phyloP scores from a whole-genome alignment of 2,113 vertebrate genomes.

The Pogonocichla stellata region DNA sequence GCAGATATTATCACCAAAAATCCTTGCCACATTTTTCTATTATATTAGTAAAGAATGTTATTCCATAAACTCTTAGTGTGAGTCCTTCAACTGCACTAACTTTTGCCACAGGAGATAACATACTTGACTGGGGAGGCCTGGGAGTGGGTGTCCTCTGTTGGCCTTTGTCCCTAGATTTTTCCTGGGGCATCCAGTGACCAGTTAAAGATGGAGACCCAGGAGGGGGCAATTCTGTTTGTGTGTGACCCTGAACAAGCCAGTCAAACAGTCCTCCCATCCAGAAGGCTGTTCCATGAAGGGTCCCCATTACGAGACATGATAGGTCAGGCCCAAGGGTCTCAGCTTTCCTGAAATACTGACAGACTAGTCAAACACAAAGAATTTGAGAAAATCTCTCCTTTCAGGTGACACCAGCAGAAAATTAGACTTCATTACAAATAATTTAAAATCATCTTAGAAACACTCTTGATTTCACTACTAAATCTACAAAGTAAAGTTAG shows the following conservation, averaged over 20 bases:
- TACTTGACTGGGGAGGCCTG: fast-evolving
- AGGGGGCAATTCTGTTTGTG: fast-evolving
- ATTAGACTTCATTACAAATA: neutral
- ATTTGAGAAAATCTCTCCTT: neutral
- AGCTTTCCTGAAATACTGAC: neutral
- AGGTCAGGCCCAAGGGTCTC: neutral
- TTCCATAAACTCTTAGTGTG: neutral
- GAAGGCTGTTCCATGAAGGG: neutral
- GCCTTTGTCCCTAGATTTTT: fast-evolving
- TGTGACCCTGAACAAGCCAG: neutral
- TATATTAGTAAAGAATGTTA: neutral
- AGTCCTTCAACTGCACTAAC: neutral
- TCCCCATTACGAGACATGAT: fast-evolving
- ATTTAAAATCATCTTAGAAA: neutral
- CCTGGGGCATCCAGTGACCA: neutral
- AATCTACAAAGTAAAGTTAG: neutral
- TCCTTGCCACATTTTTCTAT: neutral
- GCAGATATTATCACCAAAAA: neutral
- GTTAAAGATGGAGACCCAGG: neutral
- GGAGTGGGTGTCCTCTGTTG: neutral
- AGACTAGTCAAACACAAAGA: neutral
- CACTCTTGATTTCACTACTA: neutral
- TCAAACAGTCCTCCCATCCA: neutral
- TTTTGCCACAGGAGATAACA: neutral
- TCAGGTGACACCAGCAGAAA: neutral